Percentiles rank a stretch among this genome's conserved stretches.
phyloP scores from a whole-genome alignment of 2,797 vertebrate genomes.

The Mareca strepera region DNA sequence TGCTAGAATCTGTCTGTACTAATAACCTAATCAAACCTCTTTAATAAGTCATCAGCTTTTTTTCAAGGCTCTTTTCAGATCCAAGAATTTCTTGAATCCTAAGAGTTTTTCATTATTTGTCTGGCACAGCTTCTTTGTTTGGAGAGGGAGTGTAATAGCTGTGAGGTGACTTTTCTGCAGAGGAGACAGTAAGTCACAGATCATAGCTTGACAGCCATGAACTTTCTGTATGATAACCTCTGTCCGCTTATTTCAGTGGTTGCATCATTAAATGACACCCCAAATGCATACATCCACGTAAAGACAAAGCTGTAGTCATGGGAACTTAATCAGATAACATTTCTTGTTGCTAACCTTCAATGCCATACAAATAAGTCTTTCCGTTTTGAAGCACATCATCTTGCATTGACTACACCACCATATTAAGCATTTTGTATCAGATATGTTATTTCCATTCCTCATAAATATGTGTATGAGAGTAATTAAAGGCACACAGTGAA shows the following conservation, averaged over 20 bases:
- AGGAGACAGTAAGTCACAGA: neutral
- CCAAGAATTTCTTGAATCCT: neutral
- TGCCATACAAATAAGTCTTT: slow-evolving; percentile 36
- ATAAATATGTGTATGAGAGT: neutral
- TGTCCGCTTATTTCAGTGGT: neutral
- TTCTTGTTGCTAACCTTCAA: slow-evolving; percentile 10
- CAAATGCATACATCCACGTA: neutral
- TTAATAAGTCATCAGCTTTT: neutral
- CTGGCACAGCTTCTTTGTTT: neutral
- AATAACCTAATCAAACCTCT: neutral
- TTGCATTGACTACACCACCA: slow-evolving; percentile 20
- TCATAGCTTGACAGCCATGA: neutral
- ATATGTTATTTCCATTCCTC: slow-evolving; percentile 8
- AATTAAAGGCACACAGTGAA: neutral
- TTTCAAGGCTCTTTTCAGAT: neutral
- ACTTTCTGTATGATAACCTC: neutral
- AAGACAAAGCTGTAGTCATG: neutral
- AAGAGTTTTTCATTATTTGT: neutral
- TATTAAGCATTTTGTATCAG: slow-evolving; percentile 19
- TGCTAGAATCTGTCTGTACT: neutral
- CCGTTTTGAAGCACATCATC: slow-evolving; percentile 39
- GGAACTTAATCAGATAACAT: neutral
- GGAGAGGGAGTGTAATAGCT: neutral
- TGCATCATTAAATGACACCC: neutral
- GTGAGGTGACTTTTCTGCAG: neutral